Evolutionary conservation across 2,888 invertebrate genomes (phyloP), one percentile per base, ranked within the genome.

Genomic region (Caenorhabditis sp.): DNA sequence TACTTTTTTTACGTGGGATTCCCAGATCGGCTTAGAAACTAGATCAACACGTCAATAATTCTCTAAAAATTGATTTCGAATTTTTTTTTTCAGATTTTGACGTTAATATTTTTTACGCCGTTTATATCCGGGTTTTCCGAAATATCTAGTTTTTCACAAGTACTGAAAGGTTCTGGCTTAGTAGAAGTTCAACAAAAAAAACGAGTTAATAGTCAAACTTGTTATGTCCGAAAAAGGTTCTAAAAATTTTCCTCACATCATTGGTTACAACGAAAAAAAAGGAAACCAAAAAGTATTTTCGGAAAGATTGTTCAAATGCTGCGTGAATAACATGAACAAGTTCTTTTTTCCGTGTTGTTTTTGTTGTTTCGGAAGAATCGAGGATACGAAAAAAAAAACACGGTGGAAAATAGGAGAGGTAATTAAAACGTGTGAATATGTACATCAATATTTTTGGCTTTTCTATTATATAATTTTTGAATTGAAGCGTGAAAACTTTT

Each of bases 401-500:
- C 14, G 14, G 6, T 10, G 2, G 12, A 3, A 10, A 5, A 43
- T 17, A 43, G 14, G 5, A 43, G 3, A 14, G 14, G 14, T 43
- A 43, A 43, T 43, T 43, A 43, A 43, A 43, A 31, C n/a, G n/a
- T 31, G 31, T 31, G 31, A 31, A 31, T 31, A n/a, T n/a, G n/a
- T n/a, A n/a, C n/a, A n/a, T n/a, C n/a, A 43, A 43, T 17, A 43
- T 43, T 43, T 17, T 17, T 3, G 43, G 3, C 3, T 43, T 14
- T 43, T n/a, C n/a, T n/a, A n/a, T n/a, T n/a, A n/a, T 17, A 43
- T 43, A 43, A 43, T 43, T 43, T 17, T 43, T 43, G 14, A 43
- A 43, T 43, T 43, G 43, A 43, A 43, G 43, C 43, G 43, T 43
- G 43, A 43, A 43, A 43, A 43, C 43, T 43, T 43, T 43, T 43